These are phyloP conservation scores for Parnassius glacialis DNA, from an alignment of 2,888 invertebrate species.

Conservation along the genomic window DNA sequence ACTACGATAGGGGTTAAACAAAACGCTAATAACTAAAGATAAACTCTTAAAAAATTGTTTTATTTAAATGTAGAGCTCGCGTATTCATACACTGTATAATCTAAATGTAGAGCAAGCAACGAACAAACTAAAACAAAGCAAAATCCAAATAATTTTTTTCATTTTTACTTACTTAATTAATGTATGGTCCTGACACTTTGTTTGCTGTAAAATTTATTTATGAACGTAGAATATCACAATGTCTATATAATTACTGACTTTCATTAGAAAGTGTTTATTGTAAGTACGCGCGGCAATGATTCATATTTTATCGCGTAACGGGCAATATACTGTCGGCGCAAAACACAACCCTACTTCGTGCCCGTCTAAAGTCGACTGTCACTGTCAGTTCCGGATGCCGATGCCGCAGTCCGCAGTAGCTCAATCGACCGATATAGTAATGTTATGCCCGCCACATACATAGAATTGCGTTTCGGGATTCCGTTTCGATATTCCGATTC, in stretches of 20 bases:
- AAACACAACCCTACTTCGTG: conserved; percentile 3
- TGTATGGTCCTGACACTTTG: neutral
- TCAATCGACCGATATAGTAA: too few species aligned
- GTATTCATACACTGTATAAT: too few species aligned
- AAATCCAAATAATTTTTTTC: neutral
- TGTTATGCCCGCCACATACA: too few species aligned
- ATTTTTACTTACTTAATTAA: conserved; percentile 17
- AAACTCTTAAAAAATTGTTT: too few species aligned
- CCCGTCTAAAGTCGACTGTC: conserved; percentile 13
- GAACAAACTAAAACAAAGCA: neutral
- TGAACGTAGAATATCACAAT: neutral
- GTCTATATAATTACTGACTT: conserved; percentile 6
- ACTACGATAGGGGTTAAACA: too few species aligned
- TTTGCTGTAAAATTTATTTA: neutral
- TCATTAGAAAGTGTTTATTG: conserved; percentile 16
- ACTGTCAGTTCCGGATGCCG: neutral
- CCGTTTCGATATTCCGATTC: too few species aligned
- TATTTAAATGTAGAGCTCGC: too few species aligned
- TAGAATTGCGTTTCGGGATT: too few species aligned
- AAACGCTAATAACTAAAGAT: too few species aligned
- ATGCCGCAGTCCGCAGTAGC: neutral
- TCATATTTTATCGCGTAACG: neutral
- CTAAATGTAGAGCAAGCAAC: too few species aligned
- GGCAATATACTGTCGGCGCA: neutral
- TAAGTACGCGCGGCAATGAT: conserved; percentile 18